These are phyloP conservation scores for Tyrophagus putrescentiae DNA, from an alignment of 1,140 invertebrate genomes.

Conservation along the genomic window DNA sequence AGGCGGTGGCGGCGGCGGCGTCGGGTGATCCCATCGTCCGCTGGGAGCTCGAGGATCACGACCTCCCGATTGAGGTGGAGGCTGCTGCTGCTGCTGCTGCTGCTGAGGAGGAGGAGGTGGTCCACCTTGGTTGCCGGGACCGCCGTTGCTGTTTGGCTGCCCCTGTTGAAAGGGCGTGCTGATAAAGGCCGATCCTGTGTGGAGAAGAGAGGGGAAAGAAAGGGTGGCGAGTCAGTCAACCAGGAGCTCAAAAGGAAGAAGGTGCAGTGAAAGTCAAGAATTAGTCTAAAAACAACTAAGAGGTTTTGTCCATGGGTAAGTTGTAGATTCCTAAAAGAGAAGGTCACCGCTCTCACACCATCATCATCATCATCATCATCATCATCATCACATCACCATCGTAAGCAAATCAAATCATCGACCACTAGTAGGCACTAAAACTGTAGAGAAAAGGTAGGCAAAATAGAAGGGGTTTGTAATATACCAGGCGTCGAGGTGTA, in stretches of 20 bases:
- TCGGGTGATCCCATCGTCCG: no score
- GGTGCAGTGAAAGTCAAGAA: not conserved
- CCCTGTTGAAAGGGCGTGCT: not conserved
- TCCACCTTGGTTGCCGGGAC: not conserved
- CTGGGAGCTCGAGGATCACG: no score
- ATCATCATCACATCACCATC: no score
- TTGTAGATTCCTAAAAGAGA: not conserved
- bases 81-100: no score
- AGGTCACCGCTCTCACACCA: not conserved
- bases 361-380: no score
- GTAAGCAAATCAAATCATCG: not conserved
- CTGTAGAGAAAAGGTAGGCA: not conserved
- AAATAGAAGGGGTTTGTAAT: not conserved
- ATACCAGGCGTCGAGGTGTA: slow-evolving; percentile 22
- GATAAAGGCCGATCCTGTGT: not conserved
- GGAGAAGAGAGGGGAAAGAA: slow-evolving; percentile 19
- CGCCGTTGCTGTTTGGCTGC: slow-evolving; percentile 6
- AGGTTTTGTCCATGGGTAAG: not conserved
- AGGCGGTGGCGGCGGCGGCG: no score
- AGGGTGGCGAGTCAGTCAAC: not conserved
- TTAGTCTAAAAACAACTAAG: not conserved
- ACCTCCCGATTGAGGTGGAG: no score
- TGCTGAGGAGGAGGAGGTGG: not conserved
- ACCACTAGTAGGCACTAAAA: not conserved
- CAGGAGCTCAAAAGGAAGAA: not conserved